Percentiles rank a stretch among this genome's conserved stretches.
Evolutionary conservation across 2,888 invertebrate genomes (phyloP).

Genomic region (Pollenia amentaria): DNA sequence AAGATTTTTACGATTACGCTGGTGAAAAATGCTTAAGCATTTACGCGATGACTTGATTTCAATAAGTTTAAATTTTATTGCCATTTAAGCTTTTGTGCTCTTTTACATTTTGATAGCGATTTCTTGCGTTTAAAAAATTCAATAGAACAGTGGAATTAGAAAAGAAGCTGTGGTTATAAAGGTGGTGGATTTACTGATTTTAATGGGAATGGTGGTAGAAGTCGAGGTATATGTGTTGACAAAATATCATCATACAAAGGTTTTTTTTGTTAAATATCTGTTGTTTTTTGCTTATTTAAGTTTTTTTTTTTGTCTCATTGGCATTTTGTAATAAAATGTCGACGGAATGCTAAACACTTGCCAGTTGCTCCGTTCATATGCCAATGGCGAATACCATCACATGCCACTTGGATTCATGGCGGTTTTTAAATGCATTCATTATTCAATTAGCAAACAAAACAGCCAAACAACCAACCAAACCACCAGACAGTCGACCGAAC

Average conservation of each 20-base stretch:
- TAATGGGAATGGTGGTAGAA: constrained; percentile 3
- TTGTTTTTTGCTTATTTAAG: constrained; percentile 16
- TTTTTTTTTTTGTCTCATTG: constrained; percentile 58
- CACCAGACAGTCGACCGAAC: background rate
- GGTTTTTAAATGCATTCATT: constrained; percentile 73
- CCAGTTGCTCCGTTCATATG: constrained; percentile 74
- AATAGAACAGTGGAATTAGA: constrained; percentile 44
- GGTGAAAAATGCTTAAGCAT: constrained; percentile 12
- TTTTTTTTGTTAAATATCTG: constrained; percentile 24
- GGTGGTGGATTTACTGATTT: constrained; percentile 10
- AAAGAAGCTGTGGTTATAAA: constrained; percentile 43
- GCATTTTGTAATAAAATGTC: constrained; percentile 74
- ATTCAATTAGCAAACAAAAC: constrained; percentile 69
- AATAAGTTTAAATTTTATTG: constrained; percentile 58
- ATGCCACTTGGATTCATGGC: constrained; percentile 74
- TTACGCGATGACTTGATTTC: constrained; percentile 52
- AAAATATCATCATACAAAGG: constrained; percentile 34
- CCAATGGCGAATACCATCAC: constrained; percentile 74
- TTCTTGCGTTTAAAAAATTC: constrained; percentile 32
- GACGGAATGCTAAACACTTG: constrained; percentile 74
- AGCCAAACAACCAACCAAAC: background rate
- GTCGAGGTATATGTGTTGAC: constrained; percentile 22
- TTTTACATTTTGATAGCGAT: background rate
- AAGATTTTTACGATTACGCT: constrained; percentile 56
- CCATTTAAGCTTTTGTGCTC: constrained; percentile 24